Evolutionary conservation across 2,113 vertebrate genomes (phyloP), one percentile per base, ranked within the genome.

Genomic region (Microtus montanus): DNA sequence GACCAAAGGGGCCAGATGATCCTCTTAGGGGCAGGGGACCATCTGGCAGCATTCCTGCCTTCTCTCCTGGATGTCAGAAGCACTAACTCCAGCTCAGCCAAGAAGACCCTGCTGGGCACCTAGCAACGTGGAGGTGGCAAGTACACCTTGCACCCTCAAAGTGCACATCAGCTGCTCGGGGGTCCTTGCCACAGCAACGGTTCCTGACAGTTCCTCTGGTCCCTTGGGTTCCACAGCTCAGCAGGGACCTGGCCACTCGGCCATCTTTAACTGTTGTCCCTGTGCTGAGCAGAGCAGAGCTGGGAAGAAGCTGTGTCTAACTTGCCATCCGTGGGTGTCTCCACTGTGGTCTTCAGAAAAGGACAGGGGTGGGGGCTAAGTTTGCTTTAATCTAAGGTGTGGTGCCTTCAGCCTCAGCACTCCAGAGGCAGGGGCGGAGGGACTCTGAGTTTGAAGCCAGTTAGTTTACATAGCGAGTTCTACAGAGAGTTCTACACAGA

Each of bases 181-280:
- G 79, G 58, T 83, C 54, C n/a, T 41, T 63, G 58, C 54, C 19
- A 41, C 24, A 41, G n/a, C 24, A n/a, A 38, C 2, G 26, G 58
- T 83, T 41, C 58, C 79, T 17, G n/a, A 61, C 54, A 63, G 54
- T 61, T 33, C 38, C 11, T 3, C 17, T 3, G 3, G 89, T 17
- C 49, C 58, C 68, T 7, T 4, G 1, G 0, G 1, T 1, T 28
- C 54, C 52, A 35, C 0, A 70, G 92, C 12, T 41, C 52, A 9
- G 11, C 61, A 12, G 7, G 2, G 12, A 2, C 5, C 38, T 38
- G 4, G 0, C 28, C 30, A 1, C 5, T 11, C 2, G 0, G 1
- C 4, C 47, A 12, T 0, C 8, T 15, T 8, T 38, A 3, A 1
- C 5, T 0, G 5, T 0, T 1, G 0, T 0, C 49, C 10, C 70